Base-by-base conservation (phyloP, 2,797 vertebrate species). In the Microhierax caerulescens region DNA sequence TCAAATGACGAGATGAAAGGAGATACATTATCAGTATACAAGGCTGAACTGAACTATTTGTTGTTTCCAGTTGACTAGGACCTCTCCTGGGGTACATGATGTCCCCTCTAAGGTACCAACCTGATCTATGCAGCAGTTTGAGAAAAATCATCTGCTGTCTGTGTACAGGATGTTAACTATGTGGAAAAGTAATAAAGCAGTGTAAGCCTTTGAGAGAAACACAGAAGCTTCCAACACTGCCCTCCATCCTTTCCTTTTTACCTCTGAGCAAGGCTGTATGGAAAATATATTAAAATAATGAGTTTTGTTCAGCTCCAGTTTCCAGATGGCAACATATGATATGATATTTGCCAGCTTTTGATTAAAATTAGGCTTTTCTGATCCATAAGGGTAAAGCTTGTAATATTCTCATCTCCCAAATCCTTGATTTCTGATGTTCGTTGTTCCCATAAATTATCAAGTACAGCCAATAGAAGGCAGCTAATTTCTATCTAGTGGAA, bases 1-100 rank as follows among this genome's bases (percentile, higher is more conserved):
- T 92, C 89, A 83, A 87, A 76, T n/a, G 70, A 61, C 87, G 90
- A 93, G 93, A 96, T 97, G 93, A 97, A 96, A 97, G 90, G 83
- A 93, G 95, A 91, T 72, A 20, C 24, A 51, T 70, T 75, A 76
- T 41, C 82, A 37, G 81, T 32, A 25, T 48, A 47, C 1, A 30
- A 51, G 39, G 80, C 67, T 78, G 81, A 93, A 65, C 39, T 21
- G 51, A 73, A 50, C 72, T 68, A 79, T 91, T 94, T 93, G 53
- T 68, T 69, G 18, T 92, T 95, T 80, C 57, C 78, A 69, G 69
- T 43, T 70, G 86, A 73, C 65, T n/a, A 13, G 45, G 43, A 81
- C 28, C 76, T 63, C 79, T 93, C 81, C 37, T 56, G 74, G 85
- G 75, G 41, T 72, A 85, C 88, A 30, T 8, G n/a, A 41, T 76